phyloP scores from a whole-genome alignment of 2,797 vertebrate species.

The Hypotaenidia okinawae region DNA sequence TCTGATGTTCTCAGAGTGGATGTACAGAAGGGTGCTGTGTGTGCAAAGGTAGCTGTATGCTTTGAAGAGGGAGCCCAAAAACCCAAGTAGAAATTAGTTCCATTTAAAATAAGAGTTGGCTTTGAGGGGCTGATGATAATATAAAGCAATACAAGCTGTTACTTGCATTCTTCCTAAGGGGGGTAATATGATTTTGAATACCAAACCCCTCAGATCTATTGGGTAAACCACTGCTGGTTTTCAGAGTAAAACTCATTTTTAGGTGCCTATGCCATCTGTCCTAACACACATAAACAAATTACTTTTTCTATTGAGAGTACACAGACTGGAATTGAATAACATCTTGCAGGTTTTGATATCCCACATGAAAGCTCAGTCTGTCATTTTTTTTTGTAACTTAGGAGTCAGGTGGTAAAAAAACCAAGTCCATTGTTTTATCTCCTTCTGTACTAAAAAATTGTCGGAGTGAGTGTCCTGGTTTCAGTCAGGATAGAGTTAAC shows the following conservation, averaged over 20 bases:
- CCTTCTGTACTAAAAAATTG: background rate
- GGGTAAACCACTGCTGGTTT: background rate
- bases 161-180: background rate
- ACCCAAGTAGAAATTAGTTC: background rate
- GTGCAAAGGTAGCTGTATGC: background rate
- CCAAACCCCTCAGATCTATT: background rate
- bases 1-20: background rate
- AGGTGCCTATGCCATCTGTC: conserved; percentile 22
- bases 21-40: background rate
- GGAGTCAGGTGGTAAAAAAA: conserved; percentile 8
- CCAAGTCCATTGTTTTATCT: background rate
- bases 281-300: conserved; percentile 37
- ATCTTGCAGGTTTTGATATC: background rate
- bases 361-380: background rate
- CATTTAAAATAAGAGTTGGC: background rate
- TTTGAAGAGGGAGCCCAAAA: background rate
- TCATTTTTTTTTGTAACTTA: background rate
- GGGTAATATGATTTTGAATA: background rate
- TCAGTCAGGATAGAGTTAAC: too few species aligned
- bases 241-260: conserved; percentile 30
- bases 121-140: background rate
- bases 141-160: background rate
- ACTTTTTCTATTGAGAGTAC: background rate
- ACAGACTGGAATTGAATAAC: conserved; percentile 13
- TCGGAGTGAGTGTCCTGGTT: background rate